Conservation (phyloP, 1,140 invertebrate species). For the Sinonovacula constricta region DNA sequence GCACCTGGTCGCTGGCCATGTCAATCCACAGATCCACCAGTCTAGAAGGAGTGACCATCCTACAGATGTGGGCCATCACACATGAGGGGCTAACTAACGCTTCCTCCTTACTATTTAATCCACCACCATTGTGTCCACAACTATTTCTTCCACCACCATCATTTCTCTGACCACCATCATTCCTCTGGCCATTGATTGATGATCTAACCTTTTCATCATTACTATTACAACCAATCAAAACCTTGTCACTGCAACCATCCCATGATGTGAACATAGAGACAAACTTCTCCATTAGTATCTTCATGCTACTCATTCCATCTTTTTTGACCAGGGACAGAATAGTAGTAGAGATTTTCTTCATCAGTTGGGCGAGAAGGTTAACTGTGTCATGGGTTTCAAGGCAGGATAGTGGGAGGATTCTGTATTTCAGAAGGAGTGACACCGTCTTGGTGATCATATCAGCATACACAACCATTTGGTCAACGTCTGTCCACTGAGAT, state of each 20-base stretch:
- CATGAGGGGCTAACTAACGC: too few species aligned
- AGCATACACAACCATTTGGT: background rate
- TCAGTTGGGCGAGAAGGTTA: background rate
- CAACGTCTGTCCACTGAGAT: background rate
- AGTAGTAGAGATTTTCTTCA: conserved; percentile 34
- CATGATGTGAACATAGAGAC: background rate
- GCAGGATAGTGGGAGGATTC: background rate
- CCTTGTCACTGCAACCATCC: background rate
- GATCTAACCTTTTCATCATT: background rate
- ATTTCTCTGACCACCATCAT: background rate
- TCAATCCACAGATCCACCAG: conserved; percentile 37
- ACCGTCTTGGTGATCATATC: background rate
- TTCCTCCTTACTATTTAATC: background rate
- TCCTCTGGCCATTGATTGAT: background rate
- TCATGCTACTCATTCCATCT: conserved; percentile 17
- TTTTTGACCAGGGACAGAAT: conserved; percentile 24
- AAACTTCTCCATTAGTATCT: background rate
- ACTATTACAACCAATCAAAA: background rate
- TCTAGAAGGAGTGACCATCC: conserved; percentile 9
- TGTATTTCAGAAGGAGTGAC: background rate
- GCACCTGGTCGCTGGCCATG: conserved; percentile 39
- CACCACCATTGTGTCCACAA: too few species aligned
- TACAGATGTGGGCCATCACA: conserved; percentile 22
- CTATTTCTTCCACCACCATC: too few species aligned
- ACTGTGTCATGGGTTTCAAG: background rate